Base-by-base conservation (phyloP, 2,113 vertebrate species). In the Trinectes maculatus region DNA sequence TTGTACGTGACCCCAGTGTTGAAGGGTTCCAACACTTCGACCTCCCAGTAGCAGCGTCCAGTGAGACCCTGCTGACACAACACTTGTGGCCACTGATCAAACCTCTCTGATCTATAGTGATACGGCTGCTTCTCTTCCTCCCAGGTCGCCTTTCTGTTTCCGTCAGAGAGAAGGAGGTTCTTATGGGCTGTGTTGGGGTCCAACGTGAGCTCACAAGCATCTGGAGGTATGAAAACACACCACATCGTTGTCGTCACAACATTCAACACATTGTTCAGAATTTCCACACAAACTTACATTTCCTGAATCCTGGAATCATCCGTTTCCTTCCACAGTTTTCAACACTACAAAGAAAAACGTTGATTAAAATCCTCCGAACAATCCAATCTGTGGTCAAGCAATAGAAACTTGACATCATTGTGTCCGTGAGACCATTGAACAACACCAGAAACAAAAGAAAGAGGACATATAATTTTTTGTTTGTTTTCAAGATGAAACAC, bases 41-140 rank as follows among this genome's bases (percentile, higher is more conserved):
- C 16, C 77, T 89, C 87, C 54, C 77, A 85, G 79, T 89, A 91
- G 29, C 55, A 80, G 21, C 76, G 62, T 3, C 2, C 66, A 1
- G 12, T 3, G 3, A 89, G 18, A 25, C 21, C 22, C 67, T 88
- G 69, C 2, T 40, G 3, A 49, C 80, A 83, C 46, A 89, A 48
- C 44, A 87, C 77, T 37, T 74, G 79, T 22, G 22, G 26, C 1
- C 15, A 28, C n/a, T 4, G 18, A 31, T 74, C 65, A 21, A 77
- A 87, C 26, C 78, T 40, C 0, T 77, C 75, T 8, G 0, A 2
- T 11, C 49, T 29, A 53, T 6, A 0, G 0, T 40, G 22, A 43
- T 65, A 11, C 0, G 22, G 1, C 59, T 71, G 52, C 12, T 79
- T 9, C 0, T 33, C 24, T 25, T 56, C 49, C 7, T 49, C 8